phyloP scores from a whole-genome alignment of 2,113 vertebrate genomes.

The Bagarius yarrelli region DNA sequence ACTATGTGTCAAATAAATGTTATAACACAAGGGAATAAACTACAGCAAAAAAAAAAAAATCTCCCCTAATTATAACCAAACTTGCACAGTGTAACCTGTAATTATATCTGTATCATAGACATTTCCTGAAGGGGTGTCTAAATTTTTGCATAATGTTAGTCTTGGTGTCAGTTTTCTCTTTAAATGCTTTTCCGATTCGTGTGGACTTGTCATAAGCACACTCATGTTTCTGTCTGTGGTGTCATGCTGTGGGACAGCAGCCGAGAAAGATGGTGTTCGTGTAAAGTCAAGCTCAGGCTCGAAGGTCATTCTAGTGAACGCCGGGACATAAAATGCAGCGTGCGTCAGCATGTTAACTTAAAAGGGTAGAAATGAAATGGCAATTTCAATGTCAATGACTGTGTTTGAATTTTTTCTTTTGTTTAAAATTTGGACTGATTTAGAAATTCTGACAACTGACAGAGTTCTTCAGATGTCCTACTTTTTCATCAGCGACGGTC shows the following conservation, averaged over 20 bases:
- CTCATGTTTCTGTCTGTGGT: neutral
- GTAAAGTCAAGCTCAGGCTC: neutral
- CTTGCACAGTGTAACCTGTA: neutral
- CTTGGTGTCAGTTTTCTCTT: neutral
- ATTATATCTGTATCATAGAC: too few relatives aligned
- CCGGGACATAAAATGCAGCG: neutral
- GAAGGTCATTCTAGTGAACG: slow-evolving; percentile 5
- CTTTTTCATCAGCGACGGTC: too few relatives aligned
- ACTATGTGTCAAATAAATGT: neutral
- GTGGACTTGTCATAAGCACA: neutral
- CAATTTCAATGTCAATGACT: too few relatives aligned
- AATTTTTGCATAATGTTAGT: neutral
- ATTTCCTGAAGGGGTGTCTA: neutral
- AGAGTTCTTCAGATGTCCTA: too few relatives aligned
- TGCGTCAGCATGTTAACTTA: neutral
- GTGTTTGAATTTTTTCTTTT: neutral
- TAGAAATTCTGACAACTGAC: neutral
- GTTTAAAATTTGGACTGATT: neutral
- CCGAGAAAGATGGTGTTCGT: neutral
- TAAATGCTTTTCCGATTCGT: neutral
- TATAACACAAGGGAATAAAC: neutral
- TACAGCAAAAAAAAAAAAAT: neutral
- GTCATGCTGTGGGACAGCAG: neutral
- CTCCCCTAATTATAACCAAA: neutral
- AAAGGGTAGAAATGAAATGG: neutral